These are phyloP conservation scores for Dugesia japonica DNA, from an alignment of 2,888 invertebrate species.

Conservation along the genomic window DNA sequence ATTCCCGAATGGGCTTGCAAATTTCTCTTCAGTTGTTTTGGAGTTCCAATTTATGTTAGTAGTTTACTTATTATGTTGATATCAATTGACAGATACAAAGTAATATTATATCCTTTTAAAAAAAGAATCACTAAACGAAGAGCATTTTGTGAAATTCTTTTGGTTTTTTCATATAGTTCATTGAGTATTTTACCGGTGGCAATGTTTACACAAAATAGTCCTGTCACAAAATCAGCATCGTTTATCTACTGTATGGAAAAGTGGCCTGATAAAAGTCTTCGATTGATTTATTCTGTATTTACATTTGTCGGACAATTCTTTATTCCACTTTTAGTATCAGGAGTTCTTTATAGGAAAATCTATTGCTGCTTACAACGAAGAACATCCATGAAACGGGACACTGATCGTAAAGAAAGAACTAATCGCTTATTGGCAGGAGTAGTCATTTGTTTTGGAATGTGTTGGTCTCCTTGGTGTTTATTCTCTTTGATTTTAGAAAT, in stretches of 20 bases:
- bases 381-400: slow-evolving; percentile 23
- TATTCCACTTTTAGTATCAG: slow-evolving; percentile 31
- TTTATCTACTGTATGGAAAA: slow-evolving; percentile 31
- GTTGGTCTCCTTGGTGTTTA: slow-evolving; percentile 34
- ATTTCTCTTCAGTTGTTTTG: slow-evolving; percentile 30
- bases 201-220: neutral
- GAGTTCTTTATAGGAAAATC: slow-evolving; percentile 30
- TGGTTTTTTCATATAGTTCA: neutral
- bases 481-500: slow-evolving; percentile 26
- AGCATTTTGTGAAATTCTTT: neutral
- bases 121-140: neutral
- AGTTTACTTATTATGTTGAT: slow-evolving; percentile 34
- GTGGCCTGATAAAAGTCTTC: slow-evolving; percentile 21
- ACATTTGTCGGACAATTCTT: slow-evolving; percentile 34
- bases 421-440: slow-evolving; percentile 33
- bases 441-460: slow-evolving; percentile 34
- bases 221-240: neutral
- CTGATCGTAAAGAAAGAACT: slow-evolving; percentile 31
- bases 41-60: slow-evolving; percentile 33
- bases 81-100: slow-evolving; percentile 33
- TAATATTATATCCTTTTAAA: slow-evolving; percentile 32
- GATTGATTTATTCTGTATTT: slow-evolving; percentile 30
- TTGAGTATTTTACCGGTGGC: neutral
- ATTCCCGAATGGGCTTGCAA: slow-evolving; percentile 2
- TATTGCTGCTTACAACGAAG: slow-evolving; percentile 32